Base-by-base conservation (phyloP, 2,113 vertebrate genomes). In the Peromyscus leucopus region DNA sequence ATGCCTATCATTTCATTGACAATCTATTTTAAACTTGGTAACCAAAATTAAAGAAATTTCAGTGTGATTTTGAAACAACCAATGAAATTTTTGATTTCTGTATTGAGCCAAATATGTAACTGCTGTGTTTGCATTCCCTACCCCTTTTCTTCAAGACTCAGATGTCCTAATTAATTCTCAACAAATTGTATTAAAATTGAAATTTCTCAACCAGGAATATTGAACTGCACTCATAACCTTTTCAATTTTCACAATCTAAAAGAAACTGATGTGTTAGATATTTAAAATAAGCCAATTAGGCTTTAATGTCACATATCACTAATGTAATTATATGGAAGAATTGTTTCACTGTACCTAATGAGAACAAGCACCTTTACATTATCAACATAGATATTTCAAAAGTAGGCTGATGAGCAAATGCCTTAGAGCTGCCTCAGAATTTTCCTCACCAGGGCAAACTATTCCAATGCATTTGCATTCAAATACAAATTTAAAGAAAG, bases 221-320 rank as follows among this genome's bases (percentile, higher is more conserved):
- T 98, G 98, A 98, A 98, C 97, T 97, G 96, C 94, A 98, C 97
- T 98, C 95, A 39, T 98, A 98, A 99, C 98, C 98, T 98, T 99
- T 98, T 98, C 98, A 98, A 98, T 98, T 98, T 98, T 98, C 98
- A 98, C 96, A 98, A 98, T 98, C 98, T 98, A 92, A 96, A 98
- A 98, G 98, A 99, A 99, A 98, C 1, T 98, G 97, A 98, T 98
- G 97, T 98, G 97, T 96, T 97, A 98, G 97, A 98, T 98, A 98
- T 98, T 98, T 98, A 91, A 98, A 98, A 98, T 97, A 98, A 98
- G 98, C 95, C 98, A 98, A 98, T 98, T 98, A 99, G 97, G 91
- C 96, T 98, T 98, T 98, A 98, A 98, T 98, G 98, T 98, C 98
- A 99, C 96, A 24, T 98, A 98, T 98, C 97, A 98, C 97, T 98